Conservation (phyloP, 2,797 vertebrate species). For the Poeciliopsis paucimaculata region DNA sequence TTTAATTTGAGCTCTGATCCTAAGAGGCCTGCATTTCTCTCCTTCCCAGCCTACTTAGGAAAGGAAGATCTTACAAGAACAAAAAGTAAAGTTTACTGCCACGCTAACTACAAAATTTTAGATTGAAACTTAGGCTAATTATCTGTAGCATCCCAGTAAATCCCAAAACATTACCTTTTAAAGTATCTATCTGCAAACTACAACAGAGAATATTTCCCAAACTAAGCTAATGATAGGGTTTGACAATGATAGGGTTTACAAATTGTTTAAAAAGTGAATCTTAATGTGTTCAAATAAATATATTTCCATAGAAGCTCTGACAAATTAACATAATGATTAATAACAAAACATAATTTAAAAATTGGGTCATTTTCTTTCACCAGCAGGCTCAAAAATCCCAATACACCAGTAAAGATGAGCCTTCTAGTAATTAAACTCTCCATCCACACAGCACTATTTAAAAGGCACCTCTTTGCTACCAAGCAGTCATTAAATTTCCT, state of each 20-base stretch:
- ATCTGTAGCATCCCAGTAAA: neutral
- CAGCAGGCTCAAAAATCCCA: neutral
- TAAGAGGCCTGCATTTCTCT: neutral
- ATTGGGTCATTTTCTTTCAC: neutral
- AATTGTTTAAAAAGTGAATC: neutral
- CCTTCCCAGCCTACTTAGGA: neutral
- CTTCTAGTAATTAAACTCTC: constrained; percentile 1
- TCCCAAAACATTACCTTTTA: neutral
- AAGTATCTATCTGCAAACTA: neutral
- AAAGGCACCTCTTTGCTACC: neutral
- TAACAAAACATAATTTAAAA: neutral
- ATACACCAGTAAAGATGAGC: neutral
- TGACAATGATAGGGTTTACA: neutral
- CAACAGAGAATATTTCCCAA: neutral
- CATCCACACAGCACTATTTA: constrained; percentile 5
- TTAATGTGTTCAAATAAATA: neutral
- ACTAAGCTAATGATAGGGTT: too few species aligned
- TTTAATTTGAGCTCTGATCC: neutral
- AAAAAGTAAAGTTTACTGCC: neutral
- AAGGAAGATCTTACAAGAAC: neutral
- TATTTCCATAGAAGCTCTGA: neutral
- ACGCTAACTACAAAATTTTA: neutral
- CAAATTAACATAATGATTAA: neutral
- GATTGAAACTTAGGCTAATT: neutral
- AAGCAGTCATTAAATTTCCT: neutral